Percentiles rank a stretch among this genome's conserved stretches.
Conservation (phyloP, 92 coral and sea anemone species). For the Porites rus region DNA sequence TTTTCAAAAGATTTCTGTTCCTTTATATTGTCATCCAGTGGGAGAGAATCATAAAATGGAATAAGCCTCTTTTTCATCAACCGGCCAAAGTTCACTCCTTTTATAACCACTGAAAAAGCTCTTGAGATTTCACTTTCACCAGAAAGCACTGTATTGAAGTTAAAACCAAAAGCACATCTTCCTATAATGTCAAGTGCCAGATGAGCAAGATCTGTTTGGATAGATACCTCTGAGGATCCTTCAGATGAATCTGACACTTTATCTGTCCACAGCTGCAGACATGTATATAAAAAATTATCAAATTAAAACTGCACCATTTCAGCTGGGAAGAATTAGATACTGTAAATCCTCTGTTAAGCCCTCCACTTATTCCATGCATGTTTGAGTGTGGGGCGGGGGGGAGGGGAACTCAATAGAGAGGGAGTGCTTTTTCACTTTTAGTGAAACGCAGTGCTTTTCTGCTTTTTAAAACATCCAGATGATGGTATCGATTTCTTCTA, state of each 20-base stretch:
- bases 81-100: neutral
- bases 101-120: constrained; percentile 46
- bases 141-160: constrained; percentile 60
- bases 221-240: constrained; percentile 30
- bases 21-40: constrained; percentile 42
- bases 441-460: no score
- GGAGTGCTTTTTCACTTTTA: no score
- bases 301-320: no score
- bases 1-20: constrained; percentile 39
- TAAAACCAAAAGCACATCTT: constrained; percentile 75
- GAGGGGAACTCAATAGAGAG: no score
- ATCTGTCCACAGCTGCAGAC: constrained; percentile 34
- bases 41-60: constrained; percentile 69
- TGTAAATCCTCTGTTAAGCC: no score
- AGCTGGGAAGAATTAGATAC: no score
- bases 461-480: no score
- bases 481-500: no score
- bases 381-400: no score
- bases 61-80: constrained; percentile 34
- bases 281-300: no score
- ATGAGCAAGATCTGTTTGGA: constrained; percentile 48
- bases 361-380: no score
- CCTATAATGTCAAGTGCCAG: constrained; percentile 74
- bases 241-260: constrained; percentile 2
- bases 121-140: constrained; percentile 56